These are phyloP conservation scores for Gonatopus flavifemur DNA, from an alignment of 1,140 invertebrate species.

Conservation along the genomic window DNA sequence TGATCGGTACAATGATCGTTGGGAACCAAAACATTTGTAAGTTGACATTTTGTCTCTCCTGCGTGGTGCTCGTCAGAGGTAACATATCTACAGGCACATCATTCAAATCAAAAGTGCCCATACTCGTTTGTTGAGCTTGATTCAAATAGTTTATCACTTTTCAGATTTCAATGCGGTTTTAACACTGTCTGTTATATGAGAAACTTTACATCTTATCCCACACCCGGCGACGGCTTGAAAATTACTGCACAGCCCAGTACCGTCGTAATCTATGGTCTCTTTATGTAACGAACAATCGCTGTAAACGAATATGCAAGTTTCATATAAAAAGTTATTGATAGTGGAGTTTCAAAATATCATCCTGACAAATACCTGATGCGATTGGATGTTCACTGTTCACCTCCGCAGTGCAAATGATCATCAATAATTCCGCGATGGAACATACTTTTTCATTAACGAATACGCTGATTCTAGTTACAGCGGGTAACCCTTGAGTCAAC, in stretches of 20 bases:
- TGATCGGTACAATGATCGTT: slow-evolving; percentile 22
- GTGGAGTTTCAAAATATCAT: too few relatives aligned
- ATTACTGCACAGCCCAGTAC: slow-evolving; percentile 70
- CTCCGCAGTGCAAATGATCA: slow-evolving; percentile 87
- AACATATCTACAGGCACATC: slow-evolving; percentile 42
- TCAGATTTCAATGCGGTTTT: slow-evolving; percentile 59
- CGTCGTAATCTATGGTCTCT: slow-evolving; percentile 70
- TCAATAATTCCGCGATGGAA: slow-evolving; percentile 71
- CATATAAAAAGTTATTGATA: too few relatives aligned
- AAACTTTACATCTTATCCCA: slow-evolving; percentile 80
- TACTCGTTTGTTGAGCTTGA: slow-evolving; percentile 40
- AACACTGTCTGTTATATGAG: slow-evolving; percentile 63
- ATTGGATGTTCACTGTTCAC: slow-evolving; percentile 96
- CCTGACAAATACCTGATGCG: slow-evolving; percentile 66
- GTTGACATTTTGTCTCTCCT: slow-evolving; percentile 37
- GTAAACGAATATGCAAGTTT: slow-evolving; percentile 28
- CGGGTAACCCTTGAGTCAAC: slow-evolving; percentile 87
- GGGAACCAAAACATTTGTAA: slow-evolving; percentile 42
- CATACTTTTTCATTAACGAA: slow-evolving; percentile 69
- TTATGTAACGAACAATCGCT: slow-evolving; percentile 91
- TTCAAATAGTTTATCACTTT: slow-evolving; percentile 62
- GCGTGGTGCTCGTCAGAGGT: slow-evolving; percentile 16
- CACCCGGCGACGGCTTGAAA: slow-evolving; percentile 92
- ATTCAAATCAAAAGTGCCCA: slow-evolving; percentile 47
- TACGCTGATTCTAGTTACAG: slow-evolving; percentile 74